Conservation (phyloP, 2,113 vertebrate genomes). For the Anser brachyrhynchus region DNA sequence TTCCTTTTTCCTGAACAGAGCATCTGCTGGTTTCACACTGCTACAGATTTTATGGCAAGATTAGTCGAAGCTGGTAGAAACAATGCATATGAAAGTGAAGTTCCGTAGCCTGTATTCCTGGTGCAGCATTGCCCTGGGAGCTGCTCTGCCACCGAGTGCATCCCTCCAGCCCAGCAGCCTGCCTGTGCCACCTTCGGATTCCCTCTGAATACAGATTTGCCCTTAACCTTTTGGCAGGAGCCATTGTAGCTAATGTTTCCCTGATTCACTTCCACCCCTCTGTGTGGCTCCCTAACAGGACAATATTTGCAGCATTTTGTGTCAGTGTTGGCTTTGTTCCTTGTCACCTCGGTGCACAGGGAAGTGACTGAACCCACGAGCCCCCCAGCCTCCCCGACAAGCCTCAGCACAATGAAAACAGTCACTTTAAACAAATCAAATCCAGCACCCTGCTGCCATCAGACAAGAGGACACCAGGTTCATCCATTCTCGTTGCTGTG, state of each 20-base stretch:
- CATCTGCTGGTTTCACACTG: not conserved
- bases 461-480: not conserved
- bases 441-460: not conserved
- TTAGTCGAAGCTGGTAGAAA: not conserved
- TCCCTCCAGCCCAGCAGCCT: not conserved
- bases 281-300: not conserved
- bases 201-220: not conserved
- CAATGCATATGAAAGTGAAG: accelerated
- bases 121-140: too few species aligned
- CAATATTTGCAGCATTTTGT: not conserved
- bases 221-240: not conserved
- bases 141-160: not conserved
- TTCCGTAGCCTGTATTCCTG: not conserved
- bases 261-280: not conserved
- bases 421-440: not conserved
- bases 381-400: not conserved
- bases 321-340: not conserved
- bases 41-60: accelerated
- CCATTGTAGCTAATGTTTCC: not conserved
- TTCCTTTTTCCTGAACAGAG: not conserved
- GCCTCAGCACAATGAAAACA: not conserved
- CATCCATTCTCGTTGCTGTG: accelerated
- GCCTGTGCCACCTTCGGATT: accelerated
- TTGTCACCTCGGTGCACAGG: accelerated
- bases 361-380: accelerated